A percentile compares a stretch with the other conserved stretches of the same genome.
phyloP scores from a whole-genome alignment of 2,113 vertebrate species.

The Artemisiospiza belli region DNA sequence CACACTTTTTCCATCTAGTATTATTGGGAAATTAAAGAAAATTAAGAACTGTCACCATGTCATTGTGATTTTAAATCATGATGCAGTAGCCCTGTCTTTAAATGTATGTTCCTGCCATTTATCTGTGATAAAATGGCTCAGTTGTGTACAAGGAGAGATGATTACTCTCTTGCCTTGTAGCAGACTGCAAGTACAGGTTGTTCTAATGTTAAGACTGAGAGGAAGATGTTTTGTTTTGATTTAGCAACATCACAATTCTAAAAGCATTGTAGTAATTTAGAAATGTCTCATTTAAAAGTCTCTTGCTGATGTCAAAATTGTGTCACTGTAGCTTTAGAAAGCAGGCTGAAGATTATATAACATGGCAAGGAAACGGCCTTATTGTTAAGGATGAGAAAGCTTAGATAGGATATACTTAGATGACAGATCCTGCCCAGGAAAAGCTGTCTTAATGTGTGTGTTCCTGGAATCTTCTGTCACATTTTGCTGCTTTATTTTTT shows the following conservation, averaged over 20 bases:
- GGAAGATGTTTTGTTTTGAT: background rate
- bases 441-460: background rate
- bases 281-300: background rate
- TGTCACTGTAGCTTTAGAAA: background rate
- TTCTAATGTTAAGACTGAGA: background rate
- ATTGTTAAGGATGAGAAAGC: conserved; percentile 28
- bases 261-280: background rate
- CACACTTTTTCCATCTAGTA: background rate
- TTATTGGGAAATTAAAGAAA: background rate
- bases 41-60: background rate
- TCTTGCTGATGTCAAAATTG: background rate
- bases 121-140: background rate
- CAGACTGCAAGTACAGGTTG: background rate
- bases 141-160: background rate
- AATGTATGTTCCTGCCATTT: background rate
- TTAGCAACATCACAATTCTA: background rate
- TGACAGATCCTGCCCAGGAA: background rate
- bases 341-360: conserved; percentile 25
- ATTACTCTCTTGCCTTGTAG: background rate
- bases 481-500: background rate
- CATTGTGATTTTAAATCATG: background rate
- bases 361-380: background rate
- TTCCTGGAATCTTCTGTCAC: background rate
- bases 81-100: background rate
- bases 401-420: conserved; percentile 22